Conservation (phyloP, 2,797 vertebrate genomes). For the Chiroxiphia lanceolata region DNA sequence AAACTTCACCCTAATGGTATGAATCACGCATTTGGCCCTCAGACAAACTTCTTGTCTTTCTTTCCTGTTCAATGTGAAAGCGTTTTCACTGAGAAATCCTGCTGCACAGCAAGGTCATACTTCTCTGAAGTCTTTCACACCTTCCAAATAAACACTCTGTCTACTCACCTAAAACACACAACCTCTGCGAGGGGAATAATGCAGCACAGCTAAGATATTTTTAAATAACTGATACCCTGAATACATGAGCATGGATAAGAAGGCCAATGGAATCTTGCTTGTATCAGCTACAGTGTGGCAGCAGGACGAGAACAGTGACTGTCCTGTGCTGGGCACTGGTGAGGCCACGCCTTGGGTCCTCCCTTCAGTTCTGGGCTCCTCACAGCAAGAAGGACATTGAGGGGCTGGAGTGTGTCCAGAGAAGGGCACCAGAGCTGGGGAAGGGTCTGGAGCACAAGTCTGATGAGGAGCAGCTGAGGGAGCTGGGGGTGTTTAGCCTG, state of each 20-base stretch:
- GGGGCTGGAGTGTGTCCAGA: background rate
- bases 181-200: background rate
- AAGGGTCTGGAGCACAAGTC: background rate
- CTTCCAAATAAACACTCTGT: background rate
- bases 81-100: background rate
- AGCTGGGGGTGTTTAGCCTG: too few relatives aligned
- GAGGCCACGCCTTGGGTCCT: background rate
- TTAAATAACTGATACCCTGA: background rate
- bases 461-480: background rate
- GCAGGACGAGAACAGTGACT: background rate
- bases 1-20: background rate
- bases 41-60: background rate
- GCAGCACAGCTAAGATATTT: background rate
- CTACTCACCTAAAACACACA: background rate
- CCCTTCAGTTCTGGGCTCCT: background rate
- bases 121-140: background rate
- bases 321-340: background rate
- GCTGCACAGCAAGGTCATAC: background rate
- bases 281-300: background rate
- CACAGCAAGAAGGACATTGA: background rate
- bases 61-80: background rate
- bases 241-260: background rate
- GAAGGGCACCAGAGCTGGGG: background rate
- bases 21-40: background rate
- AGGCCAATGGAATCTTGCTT: background rate